Evolutionary conservation across 2,113 vertebrate species (phyloP).

Genomic region (Cnemophilus loriae): DNA sequence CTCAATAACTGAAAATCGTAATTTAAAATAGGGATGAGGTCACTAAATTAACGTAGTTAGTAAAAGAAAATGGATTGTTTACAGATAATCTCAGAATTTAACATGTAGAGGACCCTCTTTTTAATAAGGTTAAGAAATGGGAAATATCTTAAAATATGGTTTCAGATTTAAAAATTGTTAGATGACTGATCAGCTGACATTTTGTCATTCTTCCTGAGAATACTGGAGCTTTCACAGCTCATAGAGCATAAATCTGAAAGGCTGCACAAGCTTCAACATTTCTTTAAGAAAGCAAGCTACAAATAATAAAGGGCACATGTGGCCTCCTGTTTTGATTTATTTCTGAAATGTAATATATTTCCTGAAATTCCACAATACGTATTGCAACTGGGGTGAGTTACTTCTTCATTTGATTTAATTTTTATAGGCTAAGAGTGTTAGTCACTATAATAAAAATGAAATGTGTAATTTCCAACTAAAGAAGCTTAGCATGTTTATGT

Average conservation of each 20-base stretch:
- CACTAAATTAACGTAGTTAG: neutral
- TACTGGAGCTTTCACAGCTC: neutral
- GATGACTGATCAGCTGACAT: neutral
- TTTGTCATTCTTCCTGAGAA: neutral
- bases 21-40: neutral
- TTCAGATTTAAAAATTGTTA: neutral
- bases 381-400: neutral
- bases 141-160: neutral
- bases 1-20: neutral
- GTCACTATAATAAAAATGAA: constrained; percentile 9
- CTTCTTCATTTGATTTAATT: neutral
- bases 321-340: neutral
- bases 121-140: neutral
- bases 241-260: neutral
- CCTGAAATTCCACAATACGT: neutral
- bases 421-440: neutral
- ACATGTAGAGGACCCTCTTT: neutral
- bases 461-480: neutral
- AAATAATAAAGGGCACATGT: neutral
- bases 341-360: neutral
- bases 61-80: neutral
- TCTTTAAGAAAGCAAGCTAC: neutral
- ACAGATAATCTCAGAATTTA: neutral
- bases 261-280: neutral
- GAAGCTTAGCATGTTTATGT: neutral